These are phyloP conservation scores for Numenius phaeopus DNA, from an alignment of 2,797 vertebrate genomes.

Conservation along the genomic window DNA sequence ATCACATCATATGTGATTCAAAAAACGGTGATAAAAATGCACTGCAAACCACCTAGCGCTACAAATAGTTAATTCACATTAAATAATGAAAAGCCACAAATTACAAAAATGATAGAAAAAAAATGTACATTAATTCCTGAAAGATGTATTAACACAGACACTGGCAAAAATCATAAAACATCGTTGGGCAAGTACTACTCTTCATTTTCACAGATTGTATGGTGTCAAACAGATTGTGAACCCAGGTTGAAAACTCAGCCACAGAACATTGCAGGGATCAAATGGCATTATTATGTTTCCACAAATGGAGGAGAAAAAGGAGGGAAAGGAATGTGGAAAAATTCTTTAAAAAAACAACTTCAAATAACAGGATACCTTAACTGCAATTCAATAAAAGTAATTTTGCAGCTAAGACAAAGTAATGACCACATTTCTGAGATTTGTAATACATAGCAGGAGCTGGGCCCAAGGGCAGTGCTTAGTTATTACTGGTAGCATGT, in stretches of 20 bases:
- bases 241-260: not conserved
- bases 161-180: not conserved
- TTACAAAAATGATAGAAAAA: not conserved
- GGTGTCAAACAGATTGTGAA: not conserved
- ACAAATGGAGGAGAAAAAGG: not conserved
- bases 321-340: not conserved
- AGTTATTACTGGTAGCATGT: not conserved
- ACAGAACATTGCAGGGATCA: not conserved
- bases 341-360: not conserved
- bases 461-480: slow-evolving; percentile 8
- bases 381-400: slow-evolving; percentile 52
- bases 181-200: not conserved
- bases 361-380: slow-evolving; percentile 33
- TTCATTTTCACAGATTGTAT: not conserved
- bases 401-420: slow-evolving; percentile 50
- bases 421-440: slow-evolving; percentile 51
- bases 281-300: not conserved
- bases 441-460: slow-evolving; percentile 9
- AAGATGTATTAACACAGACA: not conserved
- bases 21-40: not conserved
- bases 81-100: not conserved
- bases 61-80: not conserved
- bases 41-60: not conserved
- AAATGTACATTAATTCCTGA: not conserved
- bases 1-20: not conserved